Evolutionary conservation across 2,888 invertebrate genomes (phyloP), one percentile per base, ranked within the genome.

Genomic region (Phyllotreta striolata): DNA sequence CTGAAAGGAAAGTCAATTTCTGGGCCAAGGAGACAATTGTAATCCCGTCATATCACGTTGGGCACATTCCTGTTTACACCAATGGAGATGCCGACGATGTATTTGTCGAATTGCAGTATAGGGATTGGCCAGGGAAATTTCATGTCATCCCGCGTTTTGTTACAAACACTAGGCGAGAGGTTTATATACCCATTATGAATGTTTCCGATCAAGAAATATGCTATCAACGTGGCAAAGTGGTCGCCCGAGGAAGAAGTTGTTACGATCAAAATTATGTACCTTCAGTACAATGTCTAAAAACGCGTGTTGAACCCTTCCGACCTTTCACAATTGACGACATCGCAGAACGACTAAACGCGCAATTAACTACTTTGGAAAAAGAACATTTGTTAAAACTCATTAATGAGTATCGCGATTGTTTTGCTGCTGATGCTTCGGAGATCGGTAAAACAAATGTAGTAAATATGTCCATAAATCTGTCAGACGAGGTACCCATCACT

Each of bases 401-500:
- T 4, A 51, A 51, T n/a, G 51, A 51, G 12, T 51, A 51, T 14
- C 34, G 51, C 5, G 51, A 51, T 51, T 51, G 51, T 51, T 51
- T 51, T 14, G 51, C 51, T 35, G 38, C 51, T 4, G 38, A 24
- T 51, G 4, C 38, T 6, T 6, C 24, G 7, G 51, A 51, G 38
- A 10, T 51, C 10, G 24, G 9, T 12, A 34, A 34, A n/a, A 51
- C 51, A 7, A 9, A 4, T 6, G 10, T 35, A 6, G 24, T 37
- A 5, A 10, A 63, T 40, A 63, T 63, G 39, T n/a, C 44, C 6
- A 60, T 59, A 52, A 55, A 71, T 7, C 12, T 63, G 35, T 37
- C 39, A 6, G 66, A 69, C 46, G 68, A 69, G 8, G 40, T 43
- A 55, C 69, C 67, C 10, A 54, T 70, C 8, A 62, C 63, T 0